phyloP scores from a whole-genome alignment of 2,113 vertebrate species.

The Sus scrofa region DNA sequence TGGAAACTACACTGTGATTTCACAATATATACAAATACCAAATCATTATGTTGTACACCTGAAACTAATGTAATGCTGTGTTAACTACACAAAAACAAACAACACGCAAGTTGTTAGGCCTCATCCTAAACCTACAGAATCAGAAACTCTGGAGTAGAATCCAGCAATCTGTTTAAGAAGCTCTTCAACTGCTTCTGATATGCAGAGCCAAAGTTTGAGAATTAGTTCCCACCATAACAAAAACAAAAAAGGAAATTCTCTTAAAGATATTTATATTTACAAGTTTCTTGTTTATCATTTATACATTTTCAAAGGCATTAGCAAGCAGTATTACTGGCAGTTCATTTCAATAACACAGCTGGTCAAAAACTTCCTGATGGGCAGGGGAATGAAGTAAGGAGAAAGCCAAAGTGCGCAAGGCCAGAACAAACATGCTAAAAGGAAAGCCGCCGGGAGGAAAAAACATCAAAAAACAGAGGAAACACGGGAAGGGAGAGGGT shows the following conservation, averaged over 20 bases:
- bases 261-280: not conserved
- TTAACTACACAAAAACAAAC: not conserved
- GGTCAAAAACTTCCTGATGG: not conserved
- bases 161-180: not conserved
- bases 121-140: not conserved
- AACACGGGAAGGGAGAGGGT: not conserved
- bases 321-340: not conserved
- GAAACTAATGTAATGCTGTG: not conserved
- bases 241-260: not conserved
- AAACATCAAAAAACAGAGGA: not conserved
- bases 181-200: not conserved
- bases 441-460: not conserved
- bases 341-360: not conserved
- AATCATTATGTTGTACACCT: not conserved
- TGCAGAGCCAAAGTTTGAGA: not conserved
- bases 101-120: not conserved
- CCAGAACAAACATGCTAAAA: not conserved
- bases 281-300: not conserved
- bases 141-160: not conserved
- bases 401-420: not conserved
- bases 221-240: not conserved
- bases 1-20: not conserved
- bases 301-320: constrained; percentile 22
- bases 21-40: not conserved
- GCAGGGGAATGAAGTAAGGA: not conserved